phyloP scores from a whole-genome alignment of 2,888 invertebrate species.

The Agrochola lota region DNA sequence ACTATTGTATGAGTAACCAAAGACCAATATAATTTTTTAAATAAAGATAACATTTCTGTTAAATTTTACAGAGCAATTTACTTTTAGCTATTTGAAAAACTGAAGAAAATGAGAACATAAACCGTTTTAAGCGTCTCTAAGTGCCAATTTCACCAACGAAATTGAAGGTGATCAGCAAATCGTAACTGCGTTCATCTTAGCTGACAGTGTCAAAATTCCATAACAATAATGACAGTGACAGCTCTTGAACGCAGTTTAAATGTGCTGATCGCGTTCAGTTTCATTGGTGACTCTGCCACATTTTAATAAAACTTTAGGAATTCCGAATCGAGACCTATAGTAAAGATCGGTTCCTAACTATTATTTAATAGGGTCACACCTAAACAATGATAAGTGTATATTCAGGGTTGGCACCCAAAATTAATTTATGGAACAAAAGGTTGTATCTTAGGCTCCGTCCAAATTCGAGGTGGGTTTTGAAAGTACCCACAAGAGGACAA shows the following conservation, averaged over 20 bases:
- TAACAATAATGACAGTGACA: too few relatives aligned
- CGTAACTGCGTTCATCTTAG: too few relatives aligned
- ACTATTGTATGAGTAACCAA: too few relatives aligned
- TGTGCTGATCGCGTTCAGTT: too few relatives aligned
- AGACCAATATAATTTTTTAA: not conserved
- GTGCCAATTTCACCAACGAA: too few relatives aligned
- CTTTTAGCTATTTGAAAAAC: not conserved
- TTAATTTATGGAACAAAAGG: conserved; percentile 83
- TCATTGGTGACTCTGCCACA: too few relatives aligned
- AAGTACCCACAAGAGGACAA: conserved; percentile 27
- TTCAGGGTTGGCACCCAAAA: conserved; percentile 73
- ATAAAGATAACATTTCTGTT: too few relatives aligned
- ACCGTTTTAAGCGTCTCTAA: not conserved
- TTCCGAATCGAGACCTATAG: conserved; percentile 2
- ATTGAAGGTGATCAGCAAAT: too few relatives aligned
- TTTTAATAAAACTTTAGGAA: not conserved
- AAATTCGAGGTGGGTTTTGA: conserved; percentile 58
- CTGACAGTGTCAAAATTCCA: too few relatives aligned
- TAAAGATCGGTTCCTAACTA: conserved; percentile 22
- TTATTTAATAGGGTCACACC: conserved; percentile 48
- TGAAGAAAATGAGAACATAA: not conserved
- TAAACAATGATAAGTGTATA: conserved; percentile 56
- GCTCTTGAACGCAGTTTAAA: too few relatives aligned
- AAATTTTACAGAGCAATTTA: not conserved
- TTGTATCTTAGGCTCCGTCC: conserved; percentile 69